phyloP scores from a whole-genome alignment of 2,888 invertebrate genomes.

The Bimastos eiseni region DNA sequence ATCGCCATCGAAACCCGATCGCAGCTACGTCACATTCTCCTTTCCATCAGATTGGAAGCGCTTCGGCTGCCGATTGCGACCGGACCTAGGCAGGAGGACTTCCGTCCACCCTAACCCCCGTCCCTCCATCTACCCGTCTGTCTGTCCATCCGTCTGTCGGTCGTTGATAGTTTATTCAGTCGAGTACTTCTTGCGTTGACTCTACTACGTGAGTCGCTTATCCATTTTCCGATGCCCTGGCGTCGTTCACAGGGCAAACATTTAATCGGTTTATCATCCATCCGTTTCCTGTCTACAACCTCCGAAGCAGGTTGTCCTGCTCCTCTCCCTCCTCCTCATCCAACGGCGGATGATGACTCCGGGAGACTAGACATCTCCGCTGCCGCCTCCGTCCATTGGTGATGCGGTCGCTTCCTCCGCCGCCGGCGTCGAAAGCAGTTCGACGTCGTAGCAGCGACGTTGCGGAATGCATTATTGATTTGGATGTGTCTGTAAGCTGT shows the following conservation, averaged over 20 bases:
- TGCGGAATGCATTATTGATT: constrained; percentile 13
- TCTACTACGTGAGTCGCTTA: not conserved
- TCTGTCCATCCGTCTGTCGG: not conserved
- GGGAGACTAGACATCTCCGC: not conserved
- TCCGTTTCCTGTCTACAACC: constrained; percentile 7
- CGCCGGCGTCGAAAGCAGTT: not conserved
- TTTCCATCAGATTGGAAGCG: not conserved
- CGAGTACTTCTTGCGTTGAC: constrained; percentile 1
- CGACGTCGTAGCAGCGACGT: not conserved
- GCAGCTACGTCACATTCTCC: not conserved
- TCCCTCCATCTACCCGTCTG: not conserved
- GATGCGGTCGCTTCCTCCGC: not conserved
- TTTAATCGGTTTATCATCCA: constrained; percentile 13
- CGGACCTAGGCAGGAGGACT: not conserved
- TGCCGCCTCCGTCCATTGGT: no score
- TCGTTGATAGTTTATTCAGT: constrained; percentile 13
- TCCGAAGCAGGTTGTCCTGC: not conserved
- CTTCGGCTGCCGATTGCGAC: not conserved
- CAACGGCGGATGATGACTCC: not conserved
- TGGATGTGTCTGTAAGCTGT: constrained; percentile 13
- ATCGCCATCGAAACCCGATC: not conserved
- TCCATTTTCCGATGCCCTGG: not conserved
- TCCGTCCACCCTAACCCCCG: not conserved
- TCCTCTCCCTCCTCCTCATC: no score
- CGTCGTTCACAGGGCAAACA: not conserved